Conservation (phyloP, 2,888 invertebrate genomes). For the Boloria selene region DNA sequence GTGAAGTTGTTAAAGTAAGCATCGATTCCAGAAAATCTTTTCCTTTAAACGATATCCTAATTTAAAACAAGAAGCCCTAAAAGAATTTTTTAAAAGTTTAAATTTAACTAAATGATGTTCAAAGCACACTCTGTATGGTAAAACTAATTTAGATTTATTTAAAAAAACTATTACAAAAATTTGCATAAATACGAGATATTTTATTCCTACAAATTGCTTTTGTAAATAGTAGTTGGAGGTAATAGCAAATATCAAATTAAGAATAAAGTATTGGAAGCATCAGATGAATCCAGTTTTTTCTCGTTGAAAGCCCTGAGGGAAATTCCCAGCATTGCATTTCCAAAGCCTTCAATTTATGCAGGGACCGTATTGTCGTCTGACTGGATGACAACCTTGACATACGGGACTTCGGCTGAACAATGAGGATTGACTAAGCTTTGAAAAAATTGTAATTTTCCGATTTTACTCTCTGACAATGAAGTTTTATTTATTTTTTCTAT, state of each 20-base stretch:
- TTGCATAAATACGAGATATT: constrained; percentile 29
- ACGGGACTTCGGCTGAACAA: constrained; percentile 58
- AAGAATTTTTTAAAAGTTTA: constrained; percentile 13
- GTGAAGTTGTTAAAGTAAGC: constrained; percentile 74
- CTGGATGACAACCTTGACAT: constrained; percentile 70
- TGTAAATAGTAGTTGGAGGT: constrained; percentile 58
- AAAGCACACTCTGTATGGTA: not conserved
- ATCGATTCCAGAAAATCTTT: constrained; percentile 59
- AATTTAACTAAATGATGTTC: not conserved
- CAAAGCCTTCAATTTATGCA: constrained; percentile 77
- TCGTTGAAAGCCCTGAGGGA: constrained; percentile 72
- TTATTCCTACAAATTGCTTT: constrained; percentile 63
- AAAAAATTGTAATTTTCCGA: constrained; percentile 6
- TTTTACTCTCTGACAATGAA: not conserved
- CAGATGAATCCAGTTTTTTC: constrained; percentile 64
- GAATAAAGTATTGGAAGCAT: constrained; percentile 65
- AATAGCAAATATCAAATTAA: constrained; percentile 71
- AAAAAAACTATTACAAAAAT: not conserved
- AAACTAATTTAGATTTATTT: not conserved
- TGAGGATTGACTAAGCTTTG: constrained; percentile 48
- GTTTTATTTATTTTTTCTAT: not conserved
- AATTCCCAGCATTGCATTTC: constrained; percentile 67
- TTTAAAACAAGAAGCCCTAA: constrained; percentile 48
- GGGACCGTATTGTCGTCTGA: constrained; percentile 65
- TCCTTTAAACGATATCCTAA: constrained; percentile 52